Evolutionary conservation across 1,140 invertebrate species (phyloP).

Genomic region (Cheumatopsyche charites): DNA sequence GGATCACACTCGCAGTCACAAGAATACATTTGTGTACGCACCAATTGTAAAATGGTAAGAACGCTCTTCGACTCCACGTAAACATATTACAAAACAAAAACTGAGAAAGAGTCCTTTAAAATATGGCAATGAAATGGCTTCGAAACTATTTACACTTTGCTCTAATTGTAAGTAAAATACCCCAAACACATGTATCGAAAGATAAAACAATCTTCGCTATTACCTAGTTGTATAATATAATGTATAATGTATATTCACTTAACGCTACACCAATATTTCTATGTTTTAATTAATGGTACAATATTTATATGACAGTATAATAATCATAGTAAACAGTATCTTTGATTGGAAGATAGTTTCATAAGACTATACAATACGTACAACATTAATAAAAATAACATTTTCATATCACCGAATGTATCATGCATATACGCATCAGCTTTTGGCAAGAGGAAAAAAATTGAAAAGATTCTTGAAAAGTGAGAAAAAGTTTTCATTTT

Average conservation of each 20-base stretch:
- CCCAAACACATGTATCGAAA: constrained; percentile 41
- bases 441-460: neutral
- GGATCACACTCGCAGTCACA: constrained; percentile 17
- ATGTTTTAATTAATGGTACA: constrained; percentile 38
- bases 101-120: constrained; percentile 34
- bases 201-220: constrained; percentile 24
- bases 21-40: constrained; percentile 6
- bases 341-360: constrained; percentile 34
- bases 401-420: constrained; percentile 17
- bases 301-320: constrained; percentile 26
- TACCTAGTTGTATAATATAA: constrained; percentile 34
- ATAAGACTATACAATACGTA: constrained; percentile 32
- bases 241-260: constrained; percentile 16
- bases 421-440: neutral
- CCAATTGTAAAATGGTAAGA: neutral
- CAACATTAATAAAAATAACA: constrained; percentile 9
- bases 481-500: neutral
- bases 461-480: no score
- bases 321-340: constrained; percentile 22
- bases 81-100: constrained; percentile 38
- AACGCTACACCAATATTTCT: constrained; percentile 33
- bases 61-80: neutral
- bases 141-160: constrained; percentile 41
- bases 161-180: constrained; percentile 44
- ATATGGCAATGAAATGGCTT: constrained; percentile 47